Base-by-base conservation (phyloP, 2,113 vertebrate species). In the Physeter macrocephalus region DNA sequence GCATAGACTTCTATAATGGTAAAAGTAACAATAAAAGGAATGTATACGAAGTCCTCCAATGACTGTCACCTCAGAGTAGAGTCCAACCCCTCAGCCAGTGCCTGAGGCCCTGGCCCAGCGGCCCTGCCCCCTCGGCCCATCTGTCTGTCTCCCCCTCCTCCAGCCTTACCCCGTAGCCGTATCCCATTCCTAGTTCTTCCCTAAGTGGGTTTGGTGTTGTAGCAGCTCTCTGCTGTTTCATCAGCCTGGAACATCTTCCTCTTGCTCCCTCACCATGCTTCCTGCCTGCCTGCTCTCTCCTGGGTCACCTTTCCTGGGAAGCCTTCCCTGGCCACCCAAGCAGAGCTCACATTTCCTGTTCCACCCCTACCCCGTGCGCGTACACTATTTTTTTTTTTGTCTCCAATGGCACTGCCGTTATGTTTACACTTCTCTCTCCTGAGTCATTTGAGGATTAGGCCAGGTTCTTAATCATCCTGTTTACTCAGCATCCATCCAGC, bases 391-490 rank as follows among this genome's bases (percentile, higher is more conserved):
- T 62, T 61, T 62, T 61, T 17, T 81, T 18, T 46, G 34, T 69
- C 64, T 46, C 0, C 0, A 39, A 4, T 17, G 14, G 15, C 25
- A 54, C 61, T 34, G 31, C 52, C 0, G 0, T 61, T 78, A 43
- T 61, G 29, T 84, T 84, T 54, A 57, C 20, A 17, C 12, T 78
- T 61, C 67, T 54, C 59, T 43, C 43, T 52, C 31, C 17, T 78
- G 85, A 87, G 36, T 95, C 95, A 77, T n/a, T 86, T n/a, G 43
- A 80, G 67, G 80, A 86, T 64, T 34, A 90, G 75, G 25, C 52
- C 25, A 61, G 62, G 41, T 46, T 93, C 81, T 92, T 90, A 80
- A 67, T 46, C 52, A 87, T 49, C 9, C 31, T 91, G 62, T 91
- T 80, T 66, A 84, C n/a, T 88, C 59, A 52, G n/a, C 15, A 61